phyloP scores from a whole-genome alignment of 2,888 invertebrate species.

The Chrysomela aeneicollis region DNA sequence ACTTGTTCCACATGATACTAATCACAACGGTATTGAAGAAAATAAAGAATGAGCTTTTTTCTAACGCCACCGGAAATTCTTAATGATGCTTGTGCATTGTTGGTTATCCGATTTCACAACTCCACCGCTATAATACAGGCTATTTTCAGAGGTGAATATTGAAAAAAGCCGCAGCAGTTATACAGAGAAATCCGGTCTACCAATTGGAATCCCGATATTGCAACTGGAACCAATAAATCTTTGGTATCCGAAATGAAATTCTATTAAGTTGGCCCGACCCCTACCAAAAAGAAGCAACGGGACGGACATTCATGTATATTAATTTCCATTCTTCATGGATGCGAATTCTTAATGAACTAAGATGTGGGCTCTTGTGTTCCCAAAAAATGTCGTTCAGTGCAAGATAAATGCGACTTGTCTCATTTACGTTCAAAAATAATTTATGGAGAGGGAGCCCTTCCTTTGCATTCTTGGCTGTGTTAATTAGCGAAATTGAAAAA shows the following conservation, averaged over 20 bases:
- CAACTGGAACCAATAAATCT: slow-evolving; percentile 16
- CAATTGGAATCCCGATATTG: slow-evolving; percentile 18
- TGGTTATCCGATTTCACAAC: too few species aligned
- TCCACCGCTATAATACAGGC: too few species aligned
- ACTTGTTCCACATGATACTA: too few species aligned
- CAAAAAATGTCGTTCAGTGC: slow-evolving; percentile 12
- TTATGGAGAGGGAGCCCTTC: slow-evolving; percentile 31
- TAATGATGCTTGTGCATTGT: too few species aligned
- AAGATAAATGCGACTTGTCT: slow-evolving; percentile 34
- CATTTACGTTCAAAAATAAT: slow-evolving; percentile 32
- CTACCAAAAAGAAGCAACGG: slow-evolving; percentile 4
- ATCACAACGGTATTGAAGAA: too few species aligned
- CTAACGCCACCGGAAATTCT: too few species aligned
- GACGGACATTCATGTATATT: slow-evolving; percentile 21
- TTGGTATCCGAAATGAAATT: slow-evolving; percentile 17
- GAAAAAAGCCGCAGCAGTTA: neutral
- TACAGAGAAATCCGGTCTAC: neutral
- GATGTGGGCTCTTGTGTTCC: neutral
- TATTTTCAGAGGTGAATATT: too few species aligned
- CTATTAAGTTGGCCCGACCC: slow-evolving; percentile 15
- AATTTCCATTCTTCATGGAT: slow-evolving; percentile 19
- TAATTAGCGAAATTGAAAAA: slow-evolving; percentile 33
- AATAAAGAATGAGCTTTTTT: too few species aligned
- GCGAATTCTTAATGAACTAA: slow-evolving; percentile 19
- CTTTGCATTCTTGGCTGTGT: slow-evolving; percentile 36